Evolutionary conservation across 1,140 invertebrate species (phyloP), one percentile per base, ranked within the genome.

Genomic region (Akabosia matsudoensis): DNA sequence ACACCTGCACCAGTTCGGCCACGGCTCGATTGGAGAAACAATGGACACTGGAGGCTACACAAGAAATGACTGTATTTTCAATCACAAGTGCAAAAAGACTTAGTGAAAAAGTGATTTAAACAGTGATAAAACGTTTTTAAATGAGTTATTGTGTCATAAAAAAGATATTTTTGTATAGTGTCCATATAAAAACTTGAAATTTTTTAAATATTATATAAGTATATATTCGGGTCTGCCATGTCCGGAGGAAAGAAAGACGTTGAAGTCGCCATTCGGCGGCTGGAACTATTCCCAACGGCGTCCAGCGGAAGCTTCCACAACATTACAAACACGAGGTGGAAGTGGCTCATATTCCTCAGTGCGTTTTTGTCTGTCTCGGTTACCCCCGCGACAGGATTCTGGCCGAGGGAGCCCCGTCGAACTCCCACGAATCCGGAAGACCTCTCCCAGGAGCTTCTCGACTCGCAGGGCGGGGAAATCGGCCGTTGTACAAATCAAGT

Each of bases 301-400:
- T 67, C 7, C n/a, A 7, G 61, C 7, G 61, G 24, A 28, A 30
- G 61, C 22, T 7, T 56, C 54, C 37, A 4, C 13, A 7, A 24
- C 54, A 67, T 30, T 31, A 24, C 22, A 61, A 67, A 67, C 24
- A 4, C 24, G 13, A 14, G 54, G 14, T 67, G 61, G 61, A 67
- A 67, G 31, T 67, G 61, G 61, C 61, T 67, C 7, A 30, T 67
- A 28, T 67, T 67, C 61, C 22, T 67, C 24, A 67, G 61, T 67
- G 61, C 61, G n/a, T 67, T 67, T 31, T 30, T 67, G 13, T 67
- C 61, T 7, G 61, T 67, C 1, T 67, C 61, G 4, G 22, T 67
- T 13, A 67, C 61, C 1, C 61, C 61, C 1, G 4, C 61, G 3
- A 30, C 61, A 1, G 61, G 24, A 4, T 67, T 67, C 30, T 67